Percentiles rank a stretch among this genome's conserved stretches.
These are phyloP conservation scores for Sapayoa aenigma DNA, from an alignment of 2,113 vertebrate species.

Conservation along the genomic window DNA sequence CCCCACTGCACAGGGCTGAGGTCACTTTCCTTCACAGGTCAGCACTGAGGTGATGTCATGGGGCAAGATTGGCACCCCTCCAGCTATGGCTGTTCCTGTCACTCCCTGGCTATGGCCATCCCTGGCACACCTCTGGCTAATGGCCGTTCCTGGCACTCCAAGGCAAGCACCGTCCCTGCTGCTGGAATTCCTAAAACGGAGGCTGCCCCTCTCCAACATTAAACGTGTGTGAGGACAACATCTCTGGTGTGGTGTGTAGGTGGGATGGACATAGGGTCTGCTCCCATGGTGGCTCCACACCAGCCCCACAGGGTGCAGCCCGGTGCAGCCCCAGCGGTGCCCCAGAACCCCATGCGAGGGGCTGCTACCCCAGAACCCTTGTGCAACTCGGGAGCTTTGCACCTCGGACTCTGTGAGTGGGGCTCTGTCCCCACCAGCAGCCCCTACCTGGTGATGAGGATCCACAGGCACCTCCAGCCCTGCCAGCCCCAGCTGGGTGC, in stretches of 20 bases:
- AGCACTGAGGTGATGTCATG: constrained; percentile 3
- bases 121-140: neutral
- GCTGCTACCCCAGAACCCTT: fast-evolving
- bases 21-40: neutral
- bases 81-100: neutral
- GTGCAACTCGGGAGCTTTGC: fast-evolving
- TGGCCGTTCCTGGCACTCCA: neutral
- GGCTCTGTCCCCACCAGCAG: neutral
- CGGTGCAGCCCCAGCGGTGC: fast-evolving
- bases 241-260: neutral
- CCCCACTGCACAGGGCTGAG: fast-evolving
- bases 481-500: fast-evolving
- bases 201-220: neutral
- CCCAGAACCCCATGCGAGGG: fast-evolving
- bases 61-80: fast-evolving
- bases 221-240: neutral
- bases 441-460: neutral
- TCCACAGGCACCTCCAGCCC: fast-evolving
- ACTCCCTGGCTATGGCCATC: neutral
- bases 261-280: fast-evolving
- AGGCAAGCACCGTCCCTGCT: neutral
- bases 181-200: fast-evolving
- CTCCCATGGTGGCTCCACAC: fast-evolving
- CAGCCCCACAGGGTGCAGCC: fast-evolving
- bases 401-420: fast-evolving